Evolutionary conservation across 2,113 vertebrate species (phyloP), one percentile per base, ranked within the genome.

Genomic region (rat (Rattus norvegicus)): DNA sequence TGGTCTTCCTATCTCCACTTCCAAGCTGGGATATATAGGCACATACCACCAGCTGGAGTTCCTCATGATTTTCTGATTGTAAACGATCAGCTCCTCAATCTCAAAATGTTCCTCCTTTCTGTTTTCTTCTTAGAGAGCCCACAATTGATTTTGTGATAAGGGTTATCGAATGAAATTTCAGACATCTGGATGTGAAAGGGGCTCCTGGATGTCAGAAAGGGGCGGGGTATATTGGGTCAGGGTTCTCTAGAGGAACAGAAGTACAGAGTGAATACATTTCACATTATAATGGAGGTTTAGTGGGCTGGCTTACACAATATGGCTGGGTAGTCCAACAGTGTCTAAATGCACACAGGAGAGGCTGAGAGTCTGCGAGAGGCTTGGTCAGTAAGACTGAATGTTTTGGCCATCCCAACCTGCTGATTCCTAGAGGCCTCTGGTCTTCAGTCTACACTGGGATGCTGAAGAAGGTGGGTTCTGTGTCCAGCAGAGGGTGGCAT

Each of bases 71-170:
- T 93, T 92, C 28, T 84, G 14, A 93, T 49, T 93, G 92, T 11
- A 92, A 93, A 93, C 69, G 17, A 69, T 52, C 63, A 95, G 17
- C 2, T 93, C 94, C 11, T 90, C 92, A 80, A 47, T 88, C 73
- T 43, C 43, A 91, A 80, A 85, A 43, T 1, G 17, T 67, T 88
- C 81, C 30, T 61, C 11, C 70, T 80, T 90, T 70, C 90, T 93
- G 43, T 94, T 26, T 77, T 73, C n/a, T 67, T 91, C 52, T 69
- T 83, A 65, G 8, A 72, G 73, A 94, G 85, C n/a, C 6, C 10
- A 93, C 85, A 26, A 63, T 8, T 92, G 43, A 49, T 52, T 91
- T 84, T 67, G 67, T 72, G 70, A 75, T 19, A 77, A 93, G 47
- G 33, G 92, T 7, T 0, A 8, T 80, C 69, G 43, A 86, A 83